Percentiles rank a stretch among this genome's conserved stretches.
These are phyloP conservation scores for Pecten maximus DNA, from an alignment of 2,888 invertebrate genomes.

Conservation along the genomic window DNA sequence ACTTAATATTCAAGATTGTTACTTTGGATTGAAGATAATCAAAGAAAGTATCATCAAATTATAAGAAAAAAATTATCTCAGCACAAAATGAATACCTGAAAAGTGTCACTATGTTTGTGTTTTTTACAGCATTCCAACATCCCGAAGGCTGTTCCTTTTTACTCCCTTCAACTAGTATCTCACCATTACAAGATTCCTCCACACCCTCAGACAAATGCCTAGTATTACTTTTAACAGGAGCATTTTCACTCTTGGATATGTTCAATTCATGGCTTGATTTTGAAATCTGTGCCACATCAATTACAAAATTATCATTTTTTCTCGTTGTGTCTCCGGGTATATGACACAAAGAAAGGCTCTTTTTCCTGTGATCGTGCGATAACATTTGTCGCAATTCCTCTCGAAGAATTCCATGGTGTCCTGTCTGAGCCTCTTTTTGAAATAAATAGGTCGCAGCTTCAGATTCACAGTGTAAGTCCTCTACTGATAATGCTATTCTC, in stretches of 20 bases:
- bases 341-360: constrained; percentile 19
- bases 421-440: constrained; percentile 38
- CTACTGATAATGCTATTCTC: constrained; percentile 61
- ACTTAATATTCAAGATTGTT: too few relatives aligned
- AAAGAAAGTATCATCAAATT: too few relatives aligned
- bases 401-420: not conserved
- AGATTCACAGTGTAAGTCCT: constrained; percentile 62
- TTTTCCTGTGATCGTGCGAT: not conserved
- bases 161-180: not conserved
- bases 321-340: not conserved
- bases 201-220: not conserved
- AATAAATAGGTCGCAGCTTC: constrained; percentile 62
- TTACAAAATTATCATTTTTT: not conserved
- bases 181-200: not conserved
- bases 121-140: constrained; percentile 50
- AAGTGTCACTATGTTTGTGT: constrained; percentile 58
- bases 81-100: constrained; percentile 56
- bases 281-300: constrained; percentile 4
- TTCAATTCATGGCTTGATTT: constrained; percentile 1
- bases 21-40: too few relatives aligned
- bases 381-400: not conserved
- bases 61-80: too few relatives aligned
- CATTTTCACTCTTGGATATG: not conserved
- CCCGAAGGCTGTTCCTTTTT: constrained; percentile 29
- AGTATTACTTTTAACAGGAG: not conserved